These are phyloP conservation scores for Vulpes vulpes DNA, from an alignment of 2,113 vertebrate species.

Conservation along the genomic window DNA sequence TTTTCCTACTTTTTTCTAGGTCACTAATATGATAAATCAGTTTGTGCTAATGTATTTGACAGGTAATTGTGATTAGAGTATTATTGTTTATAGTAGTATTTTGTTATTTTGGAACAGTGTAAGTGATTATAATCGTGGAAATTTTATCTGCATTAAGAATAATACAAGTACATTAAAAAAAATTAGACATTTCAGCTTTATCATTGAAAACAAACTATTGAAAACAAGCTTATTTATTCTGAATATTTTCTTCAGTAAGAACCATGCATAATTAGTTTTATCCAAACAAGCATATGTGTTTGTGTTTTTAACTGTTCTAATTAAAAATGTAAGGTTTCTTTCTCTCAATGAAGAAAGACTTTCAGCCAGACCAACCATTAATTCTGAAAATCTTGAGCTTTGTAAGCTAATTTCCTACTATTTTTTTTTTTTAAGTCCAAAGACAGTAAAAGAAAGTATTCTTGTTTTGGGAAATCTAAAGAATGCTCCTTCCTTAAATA, in stretches of 20 bases:
- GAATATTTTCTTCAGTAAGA: constrained; percentile 67
- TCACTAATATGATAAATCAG: background rate
- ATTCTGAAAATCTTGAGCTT: constrained; percentile 65
- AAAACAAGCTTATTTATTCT: constrained; percentile 69
- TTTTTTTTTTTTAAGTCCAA: constrained; percentile 57
- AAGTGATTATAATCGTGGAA: background rate
- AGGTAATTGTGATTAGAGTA: constrained; percentile 23
- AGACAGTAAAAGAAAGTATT: constrained; percentile 3
- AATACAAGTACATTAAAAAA: constrained; percentile 12
- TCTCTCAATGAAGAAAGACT: constrained; percentile 39
- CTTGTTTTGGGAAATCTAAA: constrained; percentile 22
- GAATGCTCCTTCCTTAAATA: background rate
- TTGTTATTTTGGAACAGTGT: constrained; percentile 56
- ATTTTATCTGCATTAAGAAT: constrained; percentile 20
- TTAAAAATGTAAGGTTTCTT: constrained; percentile 55
- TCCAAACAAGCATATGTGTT: constrained; percentile 74
- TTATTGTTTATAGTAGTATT: constrained; percentile 21
- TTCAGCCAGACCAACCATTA: constrained; percentile 5
- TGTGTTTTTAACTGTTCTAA: constrained; percentile 69
- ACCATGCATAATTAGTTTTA: constrained; percentile 72
- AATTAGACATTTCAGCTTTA: constrained; percentile 56
- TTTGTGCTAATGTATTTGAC: constrained; percentile 48
- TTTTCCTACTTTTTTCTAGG: constrained; percentile 18
- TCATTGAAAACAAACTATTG: constrained; percentile 43
- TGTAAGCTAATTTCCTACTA: constrained; percentile 39